Conservation (phyloP, 2,113 vertebrate species). For the Cyphomyrus discorhynchus region DNA sequence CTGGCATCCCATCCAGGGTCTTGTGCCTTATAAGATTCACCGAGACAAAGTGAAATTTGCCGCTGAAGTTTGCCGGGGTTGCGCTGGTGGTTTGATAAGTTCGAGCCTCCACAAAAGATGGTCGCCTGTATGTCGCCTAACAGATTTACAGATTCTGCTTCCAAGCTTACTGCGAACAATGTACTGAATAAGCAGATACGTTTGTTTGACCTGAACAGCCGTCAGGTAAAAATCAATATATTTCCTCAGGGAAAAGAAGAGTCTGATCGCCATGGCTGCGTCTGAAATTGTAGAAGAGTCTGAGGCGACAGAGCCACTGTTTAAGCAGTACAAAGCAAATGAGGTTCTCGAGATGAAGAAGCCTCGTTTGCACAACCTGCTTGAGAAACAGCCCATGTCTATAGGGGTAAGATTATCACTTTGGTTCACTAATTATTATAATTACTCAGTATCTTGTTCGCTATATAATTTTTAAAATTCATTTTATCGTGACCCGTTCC, state of each 20-base stretch:
- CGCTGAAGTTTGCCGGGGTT: not conserved
- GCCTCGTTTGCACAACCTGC: constrained; percentile 37
- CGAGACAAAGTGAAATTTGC: not conserved
- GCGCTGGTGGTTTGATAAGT: not conserved
- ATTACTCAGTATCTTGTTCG: not conserved
- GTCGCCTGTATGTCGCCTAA: not conserved
- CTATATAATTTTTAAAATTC: not conserved
- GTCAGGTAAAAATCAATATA: not conserved
- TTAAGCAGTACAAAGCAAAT: constrained; percentile 39
- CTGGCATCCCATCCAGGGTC: not conserved
- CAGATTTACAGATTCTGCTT: not conserved
- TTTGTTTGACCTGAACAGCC: not conserved
- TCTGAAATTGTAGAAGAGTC: not conserved
- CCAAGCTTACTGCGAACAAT: not conserved
- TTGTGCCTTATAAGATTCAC: not conserved
- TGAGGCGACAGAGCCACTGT: not conserved
- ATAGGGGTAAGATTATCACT: constrained; percentile 48
- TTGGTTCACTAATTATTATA: not conserved
- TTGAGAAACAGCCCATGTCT: constrained; percentile 47
- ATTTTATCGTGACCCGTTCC: not conserved
- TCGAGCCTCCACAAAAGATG: not conserved
- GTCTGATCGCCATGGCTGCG: constrained; percentile 43
- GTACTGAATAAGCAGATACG: not conserved
- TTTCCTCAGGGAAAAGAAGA: not conserved
- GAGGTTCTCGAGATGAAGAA: constrained; percentile 4